Evolutionary conservation across 1,140 invertebrate species (phyloP), one percentile per base, ranked within the genome.

Genomic region (Leptoteleia sp.): DNA sequence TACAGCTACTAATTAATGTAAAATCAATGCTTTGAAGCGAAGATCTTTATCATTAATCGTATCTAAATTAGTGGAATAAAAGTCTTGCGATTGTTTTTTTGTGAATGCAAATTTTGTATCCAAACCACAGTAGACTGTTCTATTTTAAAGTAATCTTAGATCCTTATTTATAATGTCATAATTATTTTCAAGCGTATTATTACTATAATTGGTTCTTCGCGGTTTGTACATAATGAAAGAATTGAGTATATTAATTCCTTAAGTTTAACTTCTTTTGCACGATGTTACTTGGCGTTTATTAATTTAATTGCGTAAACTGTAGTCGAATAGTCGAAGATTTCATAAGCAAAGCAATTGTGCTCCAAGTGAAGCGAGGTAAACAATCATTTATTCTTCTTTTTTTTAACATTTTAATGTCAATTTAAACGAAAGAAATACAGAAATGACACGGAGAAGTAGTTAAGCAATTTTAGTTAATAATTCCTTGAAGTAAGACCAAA

Each of bases 141-240:
- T 48, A 62, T 31, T 38, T 40, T 33, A 42, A 9, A 47, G 13
- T 52, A 25, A 45, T 31, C 11, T 1, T 33, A 25, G 12, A 47
- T 12, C 42, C 11, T 59, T 59, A 43, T 59, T 59, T 59, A 59
- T 43, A 22, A 29, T 6, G 1, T 7, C 4, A 29, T 9, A 9
- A 27, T 55, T 17, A 29, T 43, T 33, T 59, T 43, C 38, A 59
- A 16, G 16, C 27, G 38, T 31, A 47, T 37, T 61, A 22, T 43
- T 22, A 57, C 29, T 27, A 19, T 59, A 43, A 4, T 59, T 12
- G 38, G 12, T 31, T 59, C 12, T 12, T 43, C 35, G 59, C 33
- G 43, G 13, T 48, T 31, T 64, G 43, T 64, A 50, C 59, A 64
- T 64, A 64, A 64, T 50, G 3, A 50, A 42, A 64, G 9, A 27